Evolutionary conservation across 1,140 invertebrate species (phyloP).

Genomic region (Anadara kagoshimensis): DNA sequence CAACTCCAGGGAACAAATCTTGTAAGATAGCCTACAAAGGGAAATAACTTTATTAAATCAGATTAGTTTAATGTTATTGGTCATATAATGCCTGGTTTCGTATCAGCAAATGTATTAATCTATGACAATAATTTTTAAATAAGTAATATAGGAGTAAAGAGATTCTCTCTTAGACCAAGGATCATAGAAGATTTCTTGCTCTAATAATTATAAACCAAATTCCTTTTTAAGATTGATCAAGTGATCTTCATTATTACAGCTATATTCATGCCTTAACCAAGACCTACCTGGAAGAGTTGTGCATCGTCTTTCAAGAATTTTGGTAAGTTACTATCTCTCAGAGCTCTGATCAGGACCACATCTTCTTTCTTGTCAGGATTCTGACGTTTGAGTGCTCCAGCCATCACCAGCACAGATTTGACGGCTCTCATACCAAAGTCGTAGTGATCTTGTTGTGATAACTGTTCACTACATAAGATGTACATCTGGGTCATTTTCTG

Average conservation of each 20-base stretch:
- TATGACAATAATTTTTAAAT: too few relatives aligned
- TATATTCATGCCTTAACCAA: not conserved
- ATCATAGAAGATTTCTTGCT: too few relatives aligned
- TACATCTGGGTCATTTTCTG: conserved; percentile 95
- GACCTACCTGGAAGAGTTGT: conserved; percentile 70
- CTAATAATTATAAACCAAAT: too few relatives aligned
- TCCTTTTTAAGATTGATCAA: too few relatives aligned
- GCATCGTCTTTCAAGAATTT: conserved; percentile 74
- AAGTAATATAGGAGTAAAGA: too few relatives aligned
- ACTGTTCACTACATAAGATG: conserved; percentile 91
- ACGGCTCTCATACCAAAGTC: conserved; percentile 92
- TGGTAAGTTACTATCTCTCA: conserved; percentile 74
- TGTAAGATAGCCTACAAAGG: conserved; percentile 72
- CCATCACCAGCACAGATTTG: conserved; percentile 75
- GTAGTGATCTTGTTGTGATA: conserved; percentile 94
- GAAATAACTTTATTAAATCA: too few relatives aligned
- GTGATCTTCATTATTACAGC: too few relatives aligned
- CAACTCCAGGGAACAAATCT: conserved; percentile 74
- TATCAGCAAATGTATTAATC: too few relatives aligned
- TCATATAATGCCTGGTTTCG: too few relatives aligned
- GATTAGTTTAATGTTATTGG: too few relatives aligned
- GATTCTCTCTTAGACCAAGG: too few relatives aligned
- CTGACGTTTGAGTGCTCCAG: conserved; percentile 73
- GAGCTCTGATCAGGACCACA: conserved; percentile 72
- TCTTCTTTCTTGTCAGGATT: conserved; percentile 74